These are phyloP conservation scores for Nothura maculosa DNA, from an alignment of 2,797 vertebrate genomes.

Conservation along the genomic window DNA sequence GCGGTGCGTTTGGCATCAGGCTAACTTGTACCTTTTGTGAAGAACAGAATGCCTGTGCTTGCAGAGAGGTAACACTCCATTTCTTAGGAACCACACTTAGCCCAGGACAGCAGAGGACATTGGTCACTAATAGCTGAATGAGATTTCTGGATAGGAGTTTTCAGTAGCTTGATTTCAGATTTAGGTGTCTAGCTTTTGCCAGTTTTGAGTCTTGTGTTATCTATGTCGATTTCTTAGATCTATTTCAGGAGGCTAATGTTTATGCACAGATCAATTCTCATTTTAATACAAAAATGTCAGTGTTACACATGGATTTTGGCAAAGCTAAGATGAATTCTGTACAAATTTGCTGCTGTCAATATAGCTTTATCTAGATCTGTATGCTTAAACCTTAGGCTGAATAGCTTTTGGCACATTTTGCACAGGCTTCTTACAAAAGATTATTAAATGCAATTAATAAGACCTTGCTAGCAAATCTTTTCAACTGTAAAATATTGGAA, in stretches of 20 bases:
- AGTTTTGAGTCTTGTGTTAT: background rate
- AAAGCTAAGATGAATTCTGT: background rate
- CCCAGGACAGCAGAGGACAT: background rate
- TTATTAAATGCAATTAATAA: conserved; percentile 40
- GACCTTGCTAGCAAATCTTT: conserved; percentile 7
- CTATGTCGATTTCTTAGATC: background rate
- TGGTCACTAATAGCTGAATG: background rate
- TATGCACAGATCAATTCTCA: background rate
- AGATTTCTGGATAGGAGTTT: background rate
- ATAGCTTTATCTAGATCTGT: conserved; percentile 14
- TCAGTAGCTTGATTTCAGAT: background rate
- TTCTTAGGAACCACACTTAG: background rate
- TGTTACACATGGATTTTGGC: background rate
- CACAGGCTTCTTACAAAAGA: background rate
- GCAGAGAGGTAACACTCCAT: background rate
- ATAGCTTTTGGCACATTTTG: background rate
- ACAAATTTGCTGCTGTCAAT: background rate
- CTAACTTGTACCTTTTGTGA: background rate
- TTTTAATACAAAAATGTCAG: background rate
- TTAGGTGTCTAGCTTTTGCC: background rate
- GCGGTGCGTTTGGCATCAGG: background rate
- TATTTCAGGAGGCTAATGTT: background rate
- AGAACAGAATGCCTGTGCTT: background rate
- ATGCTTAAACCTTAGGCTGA: background rate
- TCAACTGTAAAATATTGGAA: background rate